Evolutionary conservation across 2,113 vertebrate species (phyloP), one percentile per base, ranked within the genome.

Genomic region (Anhinga anhinga): DNA sequence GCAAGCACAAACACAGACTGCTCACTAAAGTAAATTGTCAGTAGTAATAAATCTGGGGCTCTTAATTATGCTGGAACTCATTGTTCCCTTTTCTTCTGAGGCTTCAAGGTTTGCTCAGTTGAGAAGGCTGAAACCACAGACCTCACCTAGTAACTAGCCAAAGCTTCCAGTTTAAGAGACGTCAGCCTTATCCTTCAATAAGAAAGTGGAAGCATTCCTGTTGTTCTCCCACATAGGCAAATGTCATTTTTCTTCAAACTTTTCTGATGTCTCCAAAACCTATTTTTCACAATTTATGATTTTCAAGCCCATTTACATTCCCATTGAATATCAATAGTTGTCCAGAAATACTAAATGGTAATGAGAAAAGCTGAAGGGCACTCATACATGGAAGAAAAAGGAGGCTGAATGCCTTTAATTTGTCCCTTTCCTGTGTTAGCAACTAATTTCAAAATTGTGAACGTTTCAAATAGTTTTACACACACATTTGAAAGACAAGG

Each of bases 331-430:
- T 77, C 91, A 87, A 95, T 95, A 95, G 96, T 96, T 95, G 89
- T 97, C 94, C 95, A 96, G 91, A 96, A 95, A 94, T 91, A 74
- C 79, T 81, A 77, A 94, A 91, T 90, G 38, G 71, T 90, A 91
- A 95, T 90, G 78, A 94, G 89, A 95, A 97, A 95, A 96, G 91
- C 95, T 94, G 89, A 96, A 95, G 84, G 91, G 86, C 79, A 93
- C 63, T 93, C 84, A 77, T 40, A 88, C 23, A 44, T n/a, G 42
- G 55, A 88, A 93, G 82, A 50, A 94, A 97, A 94, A 81, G 42
- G 76, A 92, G 90, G 23, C 50, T 71, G 45, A 86, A 92, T 78
- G 71, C 34, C 82, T 90, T 88, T 94, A 92, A 92, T 90, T 96
- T 91, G 67, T 88, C 50, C 67, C 66, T 96, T 94, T 73, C 71